These are phyloP conservation scores for Oenanthe oenanthe DNA, from an alignment of 2,113 vertebrate species.

Conservation along the genomic window DNA sequence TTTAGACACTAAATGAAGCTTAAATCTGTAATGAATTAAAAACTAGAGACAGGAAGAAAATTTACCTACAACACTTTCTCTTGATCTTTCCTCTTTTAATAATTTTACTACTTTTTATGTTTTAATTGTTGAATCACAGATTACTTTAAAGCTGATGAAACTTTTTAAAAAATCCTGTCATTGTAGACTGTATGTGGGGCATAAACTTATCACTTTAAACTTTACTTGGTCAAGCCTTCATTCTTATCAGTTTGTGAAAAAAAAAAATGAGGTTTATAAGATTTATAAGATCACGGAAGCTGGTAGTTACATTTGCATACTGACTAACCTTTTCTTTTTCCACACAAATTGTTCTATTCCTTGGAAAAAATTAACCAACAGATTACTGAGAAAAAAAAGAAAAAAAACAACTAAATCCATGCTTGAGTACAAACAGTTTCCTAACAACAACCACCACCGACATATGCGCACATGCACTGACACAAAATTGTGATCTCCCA, in stretches of 20 bases:
- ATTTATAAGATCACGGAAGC: not conserved
- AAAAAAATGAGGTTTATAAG: not conserved
- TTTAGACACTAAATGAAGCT: not conserved
- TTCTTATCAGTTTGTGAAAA: not conserved
- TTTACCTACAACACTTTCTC: not conserved
- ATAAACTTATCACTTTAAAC: not conserved
- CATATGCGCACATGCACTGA: not conserved
- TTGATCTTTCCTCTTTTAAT: not conserved
- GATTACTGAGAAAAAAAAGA: not conserved
- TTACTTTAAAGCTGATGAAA: not conserved
- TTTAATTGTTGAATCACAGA: not conserved
- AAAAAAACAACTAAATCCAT: not conserved
- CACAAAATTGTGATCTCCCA: not conserved
- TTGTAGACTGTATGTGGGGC: not conserved
- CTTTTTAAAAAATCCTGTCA: not conserved
- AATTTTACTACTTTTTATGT: not conserved
- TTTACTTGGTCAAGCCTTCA: not conserved
- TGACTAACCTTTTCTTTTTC: constrained; percentile 33
- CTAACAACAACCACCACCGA: not conserved
- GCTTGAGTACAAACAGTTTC: constrained; percentile 46
- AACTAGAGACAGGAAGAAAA: not conserved
- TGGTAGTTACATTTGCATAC: not conserved
- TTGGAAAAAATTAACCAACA: constrained; percentile 31
- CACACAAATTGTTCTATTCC: constrained; percentile 31
- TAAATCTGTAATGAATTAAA: not conserved